Evolutionary conservation across 1,140 invertebrate species (phyloP).

Genomic region (Ips typographus): DNA sequence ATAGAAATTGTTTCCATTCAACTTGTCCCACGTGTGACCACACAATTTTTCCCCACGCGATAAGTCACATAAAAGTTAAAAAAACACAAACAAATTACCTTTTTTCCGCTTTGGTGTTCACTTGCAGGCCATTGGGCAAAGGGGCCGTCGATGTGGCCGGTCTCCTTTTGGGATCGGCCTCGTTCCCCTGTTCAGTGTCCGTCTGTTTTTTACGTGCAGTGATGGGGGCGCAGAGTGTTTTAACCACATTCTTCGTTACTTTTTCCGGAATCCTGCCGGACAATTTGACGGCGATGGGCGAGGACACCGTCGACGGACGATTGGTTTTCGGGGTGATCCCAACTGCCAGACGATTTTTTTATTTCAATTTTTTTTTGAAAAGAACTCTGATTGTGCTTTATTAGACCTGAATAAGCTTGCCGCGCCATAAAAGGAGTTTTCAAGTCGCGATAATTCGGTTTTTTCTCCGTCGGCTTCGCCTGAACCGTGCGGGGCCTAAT

Average conservation of each 20-base stretch:
- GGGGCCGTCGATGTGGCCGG: neutral
- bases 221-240: neutral
- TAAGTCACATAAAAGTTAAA: neutral
- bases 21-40: too few species aligned
- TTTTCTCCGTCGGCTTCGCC: neutral
- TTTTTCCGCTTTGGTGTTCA: neutral
- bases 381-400: conserved; percentile 6
- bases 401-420: conserved; percentile 34
- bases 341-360: neutral
- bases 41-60: too few species aligned
- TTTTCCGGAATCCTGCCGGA: neutral
- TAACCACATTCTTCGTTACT: conserved; percentile 8
- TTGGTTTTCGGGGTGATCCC: conserved; percentile 14
- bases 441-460: conserved; percentile 27
- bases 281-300: conserved; percentile 9
- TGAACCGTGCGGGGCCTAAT: conserved; percentile 11
- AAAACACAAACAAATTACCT: neutral
- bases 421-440: conserved; percentile 30
- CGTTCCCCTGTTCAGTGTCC: neutral
- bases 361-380: neutral
- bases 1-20: too few species aligned
- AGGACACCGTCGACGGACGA: conserved; percentile 3
- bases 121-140: neutral
- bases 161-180: neutral
- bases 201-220: neutral